Conservation (phyloP, 30 jellyfish, hydroid and myxozoan species). For the Turritopsis dohrnii region DNA sequence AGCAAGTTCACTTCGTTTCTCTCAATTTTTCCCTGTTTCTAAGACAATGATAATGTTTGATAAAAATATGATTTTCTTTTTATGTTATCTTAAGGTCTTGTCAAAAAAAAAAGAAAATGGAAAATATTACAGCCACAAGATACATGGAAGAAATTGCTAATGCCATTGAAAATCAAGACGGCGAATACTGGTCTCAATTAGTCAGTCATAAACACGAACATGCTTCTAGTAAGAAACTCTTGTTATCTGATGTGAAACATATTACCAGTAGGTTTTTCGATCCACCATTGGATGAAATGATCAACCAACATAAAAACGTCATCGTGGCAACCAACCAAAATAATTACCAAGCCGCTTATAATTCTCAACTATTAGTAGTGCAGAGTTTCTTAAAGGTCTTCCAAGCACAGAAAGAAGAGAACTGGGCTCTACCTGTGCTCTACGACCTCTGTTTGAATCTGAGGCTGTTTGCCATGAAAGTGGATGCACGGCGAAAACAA, state of each 20-base stretch:
- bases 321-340: constrained; percentile 76
- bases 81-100: not conserved
- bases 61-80: no score
- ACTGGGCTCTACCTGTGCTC: constrained; percentile 87
- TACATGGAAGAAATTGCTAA: constrained; percentile 26
- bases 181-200: constrained; percentile 70
- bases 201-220: constrained; percentile 73
- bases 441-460: constrained; percentile 71
- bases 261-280: constrained; percentile 56
- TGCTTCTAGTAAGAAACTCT: constrained; percentile 70
- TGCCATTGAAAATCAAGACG: constrained; percentile 63
- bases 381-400: constrained; percentile 68
- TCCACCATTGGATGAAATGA: constrained; percentile 82
- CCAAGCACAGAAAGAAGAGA: constrained; percentile 88
- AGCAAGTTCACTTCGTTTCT: no score
- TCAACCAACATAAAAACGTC: constrained; percentile 70
- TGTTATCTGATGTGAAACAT: constrained; percentile 41
- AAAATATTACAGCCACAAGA: constrained; percentile 15
- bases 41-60: no score
- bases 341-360: constrained; percentile 59
- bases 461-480: constrained; percentile 80
- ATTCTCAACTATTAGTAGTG: constrained; percentile 67
- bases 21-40: no score
- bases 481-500: constrained; percentile 60
- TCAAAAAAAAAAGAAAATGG: constrained; percentile 14